phyloP scores from a whole-genome alignment of 2,113 vertebrate species.

The Lipophrys pholis region DNA sequence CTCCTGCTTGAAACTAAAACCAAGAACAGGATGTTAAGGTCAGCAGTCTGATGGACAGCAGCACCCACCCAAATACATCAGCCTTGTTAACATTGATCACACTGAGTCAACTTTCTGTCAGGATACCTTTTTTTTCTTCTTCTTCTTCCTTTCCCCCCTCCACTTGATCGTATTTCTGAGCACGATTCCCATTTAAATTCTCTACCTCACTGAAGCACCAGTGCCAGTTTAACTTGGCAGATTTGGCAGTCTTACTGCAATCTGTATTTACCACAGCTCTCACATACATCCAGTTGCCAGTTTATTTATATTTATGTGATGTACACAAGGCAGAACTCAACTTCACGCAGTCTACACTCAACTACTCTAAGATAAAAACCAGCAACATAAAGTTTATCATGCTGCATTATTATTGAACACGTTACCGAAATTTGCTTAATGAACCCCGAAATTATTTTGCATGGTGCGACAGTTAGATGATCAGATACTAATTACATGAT shows the following conservation, averaged over 20 bases:
- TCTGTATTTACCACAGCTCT: slow-evolving; percentile 1
- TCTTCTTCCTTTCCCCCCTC: no score
- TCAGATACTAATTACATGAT: not conserved
- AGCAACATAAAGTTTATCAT: not conserved
- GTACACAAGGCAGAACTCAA: no score
- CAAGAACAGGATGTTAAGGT: no score
- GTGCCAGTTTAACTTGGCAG: not conserved
- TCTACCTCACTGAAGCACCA: not conserved
- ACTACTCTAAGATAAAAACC: no score
- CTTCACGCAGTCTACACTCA: no score
- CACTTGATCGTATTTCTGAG: not conserved
- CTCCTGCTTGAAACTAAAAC: no score
- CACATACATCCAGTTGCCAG: not conserved
- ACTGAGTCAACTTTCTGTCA: not conserved
- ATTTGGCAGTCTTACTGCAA: not conserved
- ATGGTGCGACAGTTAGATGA: not conserved
- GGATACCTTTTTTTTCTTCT: not conserved
- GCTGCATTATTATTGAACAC: not conserved
- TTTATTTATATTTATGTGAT: not conserved
- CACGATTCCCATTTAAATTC: slow-evolving; percentile 1
- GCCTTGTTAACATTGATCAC: slow-evolving; percentile 21
- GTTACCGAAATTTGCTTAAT: no score
- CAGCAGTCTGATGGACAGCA: no score
- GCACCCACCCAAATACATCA: not conserved
- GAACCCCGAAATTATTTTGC: no score